Percentiles rank a stretch among this genome's conserved stretches.
Evolutionary conservation across 30 jellyfish, hydroid and myxozoan species (phyloP).

Genomic region (Pelagia noctiluca): DNA sequence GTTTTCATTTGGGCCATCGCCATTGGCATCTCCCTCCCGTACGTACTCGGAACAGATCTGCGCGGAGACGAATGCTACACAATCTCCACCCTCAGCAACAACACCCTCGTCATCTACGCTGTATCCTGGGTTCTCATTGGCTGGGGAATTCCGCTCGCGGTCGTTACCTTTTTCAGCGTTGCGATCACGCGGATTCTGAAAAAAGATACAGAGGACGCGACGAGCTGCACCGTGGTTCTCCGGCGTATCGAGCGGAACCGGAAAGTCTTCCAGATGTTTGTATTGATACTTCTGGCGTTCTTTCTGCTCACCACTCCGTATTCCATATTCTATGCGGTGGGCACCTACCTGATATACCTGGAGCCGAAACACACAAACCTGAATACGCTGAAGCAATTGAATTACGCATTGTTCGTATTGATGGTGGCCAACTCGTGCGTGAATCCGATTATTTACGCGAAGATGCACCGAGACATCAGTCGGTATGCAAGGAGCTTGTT

Average conservation of each 20-base stretch:
- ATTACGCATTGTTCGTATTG: conserved; percentile 41
- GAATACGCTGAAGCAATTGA: conserved; percentile 24
- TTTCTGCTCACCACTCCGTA: conserved; percentile 56
- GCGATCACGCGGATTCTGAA: conserved; percentile 19
- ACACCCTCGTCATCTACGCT: conserved; percentile 25
- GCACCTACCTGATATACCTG: conserved; percentile 35
- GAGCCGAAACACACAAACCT: conserved; percentile 25
- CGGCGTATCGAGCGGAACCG: conserved; percentile 50
- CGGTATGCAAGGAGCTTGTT: conserved; percentile 3
- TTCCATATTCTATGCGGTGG: conserved; percentile 45
- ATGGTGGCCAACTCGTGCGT: conserved; percentile 58
- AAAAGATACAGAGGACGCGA: background rate
- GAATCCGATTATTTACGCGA: conserved; percentile 55
- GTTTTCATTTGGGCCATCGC: conserved; percentile 37
- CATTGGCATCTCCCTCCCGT: conserved; percentile 31
- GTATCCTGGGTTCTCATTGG: conserved; percentile 56
- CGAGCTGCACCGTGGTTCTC: background rate
- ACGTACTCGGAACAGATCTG: conserved; percentile 22
- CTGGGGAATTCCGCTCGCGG: conserved; percentile 55
- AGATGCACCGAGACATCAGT: conserved; percentile 53
- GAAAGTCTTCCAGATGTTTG: conserved; percentile 31
- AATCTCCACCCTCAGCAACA: conserved; percentile 2
- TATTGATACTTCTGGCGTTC: conserved; percentile 30
- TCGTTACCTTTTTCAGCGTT: conserved; percentile 19
- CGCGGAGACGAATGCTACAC: conserved; percentile 12